Evolutionary conservation across 2,797 vertebrate species (phyloP).

Genomic region (Tangara arthus): DNA sequence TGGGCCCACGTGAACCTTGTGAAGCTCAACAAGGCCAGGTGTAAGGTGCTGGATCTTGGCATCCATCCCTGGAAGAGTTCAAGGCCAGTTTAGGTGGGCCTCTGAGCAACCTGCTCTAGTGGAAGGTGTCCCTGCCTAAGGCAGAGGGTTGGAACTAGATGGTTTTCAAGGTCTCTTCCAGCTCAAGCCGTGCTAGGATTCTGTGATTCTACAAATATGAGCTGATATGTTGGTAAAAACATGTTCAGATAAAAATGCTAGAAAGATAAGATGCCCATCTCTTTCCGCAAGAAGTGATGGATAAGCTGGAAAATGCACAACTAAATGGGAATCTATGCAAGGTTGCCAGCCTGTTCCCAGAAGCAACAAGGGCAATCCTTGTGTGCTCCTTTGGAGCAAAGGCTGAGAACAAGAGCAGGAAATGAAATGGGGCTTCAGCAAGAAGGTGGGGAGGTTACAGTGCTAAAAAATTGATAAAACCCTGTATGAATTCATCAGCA

Average conservation of each 20-base stretch:
- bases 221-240: background rate
- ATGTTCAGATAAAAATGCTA: background rate
- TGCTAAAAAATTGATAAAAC: background rate
- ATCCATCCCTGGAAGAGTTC: background rate
- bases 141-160: background rate
- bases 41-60: background rate
- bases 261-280: background rate
- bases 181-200: background rate
- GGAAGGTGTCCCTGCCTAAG: background rate
- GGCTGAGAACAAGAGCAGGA: background rate
- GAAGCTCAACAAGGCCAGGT: background rate
- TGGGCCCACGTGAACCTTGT: accelerated
- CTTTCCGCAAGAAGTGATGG: background rate
- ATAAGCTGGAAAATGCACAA: background rate
- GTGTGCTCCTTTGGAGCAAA: background rate
- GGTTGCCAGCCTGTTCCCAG: background rate
- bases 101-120: background rate
- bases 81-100: background rate
- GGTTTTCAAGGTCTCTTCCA: background rate
- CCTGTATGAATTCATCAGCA: background rate
- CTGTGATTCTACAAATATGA: background rate
- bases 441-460: background rate
- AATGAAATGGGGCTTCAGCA: background rate
- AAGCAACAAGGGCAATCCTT: background rate
- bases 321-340: background rate